phyloP scores from a whole-genome alignment of 2,797 vertebrate genomes.

The Myiotriccus ornatus region DNA sequence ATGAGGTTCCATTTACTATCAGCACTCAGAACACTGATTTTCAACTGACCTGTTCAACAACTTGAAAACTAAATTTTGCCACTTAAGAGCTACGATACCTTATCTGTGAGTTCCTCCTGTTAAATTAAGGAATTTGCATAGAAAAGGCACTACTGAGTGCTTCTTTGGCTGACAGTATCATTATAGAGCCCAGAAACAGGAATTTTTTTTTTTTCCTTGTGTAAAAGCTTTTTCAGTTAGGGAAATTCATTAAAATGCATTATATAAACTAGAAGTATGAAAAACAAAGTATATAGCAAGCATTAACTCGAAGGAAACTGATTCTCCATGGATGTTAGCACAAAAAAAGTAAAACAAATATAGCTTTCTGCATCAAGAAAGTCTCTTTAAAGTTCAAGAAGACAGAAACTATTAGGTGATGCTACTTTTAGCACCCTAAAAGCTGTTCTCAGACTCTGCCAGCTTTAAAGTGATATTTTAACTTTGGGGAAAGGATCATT shows the following conservation, averaged over 20 bases:
- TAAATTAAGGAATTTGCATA: not conserved
- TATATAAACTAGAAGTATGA: not conserved
- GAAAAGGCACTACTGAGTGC: not conserved
- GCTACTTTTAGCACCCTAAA: constrained; percentile 37
- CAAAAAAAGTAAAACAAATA: not conserved
- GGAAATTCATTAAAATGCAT: constrained; percentile 14
- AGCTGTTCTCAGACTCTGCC: not conserved
- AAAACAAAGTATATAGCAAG: not conserved
- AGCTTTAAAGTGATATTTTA: constrained; percentile 29
- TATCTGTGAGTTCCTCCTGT: not conserved
- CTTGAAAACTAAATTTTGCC: not conserved
- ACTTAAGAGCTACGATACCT: not conserved
- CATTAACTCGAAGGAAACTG: not conserved
- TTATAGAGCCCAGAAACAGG: not conserved
- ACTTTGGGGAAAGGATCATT: constrained; percentile 13
- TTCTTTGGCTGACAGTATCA: not conserved
- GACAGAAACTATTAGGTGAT: constrained; percentile 6
- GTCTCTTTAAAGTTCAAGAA: not conserved
- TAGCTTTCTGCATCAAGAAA: not conserved
- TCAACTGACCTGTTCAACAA: not conserved
- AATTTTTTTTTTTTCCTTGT: not conserved
- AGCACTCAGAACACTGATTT: not conserved
- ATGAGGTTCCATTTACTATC: not conserved
- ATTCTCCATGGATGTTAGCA: not conserved
- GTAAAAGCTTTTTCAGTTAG: not conserved